Base-by-base conservation (phyloP, 2,888 invertebrate species). In the Antheraea yamamai region DNA sequence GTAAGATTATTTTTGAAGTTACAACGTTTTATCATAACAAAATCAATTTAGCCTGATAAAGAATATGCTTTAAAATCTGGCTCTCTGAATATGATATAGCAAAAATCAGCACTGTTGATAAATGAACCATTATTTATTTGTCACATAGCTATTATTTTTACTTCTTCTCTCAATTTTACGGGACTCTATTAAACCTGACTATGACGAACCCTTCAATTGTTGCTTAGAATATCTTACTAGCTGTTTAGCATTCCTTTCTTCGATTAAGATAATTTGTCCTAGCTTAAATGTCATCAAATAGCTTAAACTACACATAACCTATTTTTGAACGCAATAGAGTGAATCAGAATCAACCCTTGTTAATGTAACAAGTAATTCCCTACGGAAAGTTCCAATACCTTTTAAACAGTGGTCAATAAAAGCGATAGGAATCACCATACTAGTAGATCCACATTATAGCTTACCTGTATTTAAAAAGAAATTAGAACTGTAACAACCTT, bases 1-100 rank as follows among this genome's bases (percentile, higher is more conserved):
- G 95, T 95, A 85, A 89, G 89, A 66, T 3, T 70, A n/a, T 39
- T 68, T 30, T 64, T 64, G 26, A 1, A 58, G n/a, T 12, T 61
- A 2, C n/a, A 61, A 6, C 2, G 12, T 23, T 61, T 23, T 12
- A 23, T 23, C n/a, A 61, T 10, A n/a, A n/a, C 7, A 39, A 20
- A 12, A 23, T 20, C 55, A n/a, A 1, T 20, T 1, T 47, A 12
- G 47, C 12, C 47, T 47, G 47, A 39, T 39, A 8, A 39, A 39
- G 10, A 47, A 47, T 12, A 47, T 47, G 47, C 4, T 47, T 55
- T 18, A 55, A 55, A 55, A 16, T 4, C 18, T 55, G 4, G 20
- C 55, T 55, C 7, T 55, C 1, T 12, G 47, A 47, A 47, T 47
- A 47, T 12, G 47, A 47, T 47, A 12, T 47, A 12, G 12, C 52